Percentiles rank a stretch among this genome's conserved stretches.
Evolutionary conservation across 2,888 invertebrate genomes (phyloP).

Genomic region (Drosophila infuscata): DNA sequence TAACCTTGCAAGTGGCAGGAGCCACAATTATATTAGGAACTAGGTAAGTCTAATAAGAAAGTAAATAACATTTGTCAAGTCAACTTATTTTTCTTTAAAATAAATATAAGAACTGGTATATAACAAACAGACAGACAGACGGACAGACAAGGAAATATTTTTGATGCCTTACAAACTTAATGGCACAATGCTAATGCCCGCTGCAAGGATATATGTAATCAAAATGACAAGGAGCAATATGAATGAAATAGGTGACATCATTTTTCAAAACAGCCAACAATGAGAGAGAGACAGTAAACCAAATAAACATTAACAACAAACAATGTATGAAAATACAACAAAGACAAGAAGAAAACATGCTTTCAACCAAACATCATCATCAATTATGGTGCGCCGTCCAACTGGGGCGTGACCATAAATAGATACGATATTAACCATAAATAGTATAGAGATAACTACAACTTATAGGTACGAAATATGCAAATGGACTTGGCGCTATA

Average conservation of each 20-base stretch:
- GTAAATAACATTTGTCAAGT: background rate
- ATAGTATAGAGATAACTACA: constrained; percentile 32
- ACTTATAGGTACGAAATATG: constrained; percentile 43
- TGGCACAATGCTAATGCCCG: background rate
- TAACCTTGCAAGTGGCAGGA: background rate
- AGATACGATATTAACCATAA: constrained; percentile 48
- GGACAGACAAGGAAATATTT: background rate
- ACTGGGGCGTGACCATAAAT: constrained; percentile 49
- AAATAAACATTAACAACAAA: constrained; percentile 45
- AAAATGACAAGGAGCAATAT: constrained; percentile 7
- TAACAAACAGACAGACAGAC: background rate
- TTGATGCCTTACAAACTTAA: background rate
- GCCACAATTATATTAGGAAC: background rate
- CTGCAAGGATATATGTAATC: constrained; percentile 7
- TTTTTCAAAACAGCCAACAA: constrained; percentile 48
- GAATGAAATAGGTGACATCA: constrained; percentile 60
- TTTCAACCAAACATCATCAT: constrained; percentile 38
- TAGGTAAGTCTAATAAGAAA: background rate
- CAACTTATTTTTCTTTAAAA: background rate
- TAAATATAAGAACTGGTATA: background rate
- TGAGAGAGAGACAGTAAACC: constrained; percentile 12
- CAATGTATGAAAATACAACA: background rate
- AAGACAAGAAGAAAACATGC: constrained; percentile 27
- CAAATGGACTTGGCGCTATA: constrained; percentile 47
- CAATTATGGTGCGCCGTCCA: constrained; percentile 53